Conservation (phyloP, 2,888 invertebrate species). For the Chrysolina oricalcia region DNA sequence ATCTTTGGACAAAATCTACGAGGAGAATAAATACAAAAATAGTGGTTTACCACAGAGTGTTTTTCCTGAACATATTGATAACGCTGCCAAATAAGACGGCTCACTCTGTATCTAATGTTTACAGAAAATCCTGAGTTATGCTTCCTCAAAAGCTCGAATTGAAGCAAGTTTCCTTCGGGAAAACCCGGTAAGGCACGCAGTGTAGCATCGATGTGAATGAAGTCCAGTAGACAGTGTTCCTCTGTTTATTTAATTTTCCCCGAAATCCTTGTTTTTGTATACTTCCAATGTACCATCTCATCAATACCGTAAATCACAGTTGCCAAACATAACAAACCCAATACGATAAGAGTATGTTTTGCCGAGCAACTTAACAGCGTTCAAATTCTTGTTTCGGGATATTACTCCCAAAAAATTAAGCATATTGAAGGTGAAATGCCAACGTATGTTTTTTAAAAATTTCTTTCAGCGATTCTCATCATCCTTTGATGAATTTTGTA, state of each 20-base stretch:
- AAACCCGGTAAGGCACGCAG: neutral
- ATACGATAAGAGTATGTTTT: slow-evolving; percentile 15
- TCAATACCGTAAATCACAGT: slow-evolving; percentile 22
- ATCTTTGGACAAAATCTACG: too few relatives aligned
- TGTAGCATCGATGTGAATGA: slow-evolving; percentile 14
- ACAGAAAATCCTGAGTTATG: too few relatives aligned
- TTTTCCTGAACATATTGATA: too few relatives aligned
- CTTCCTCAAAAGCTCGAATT: too few relatives aligned
- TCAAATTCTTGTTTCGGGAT: neutral
- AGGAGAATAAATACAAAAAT: too few relatives aligned
- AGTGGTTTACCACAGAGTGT: too few relatives aligned
- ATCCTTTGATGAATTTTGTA: too few relatives aligned
- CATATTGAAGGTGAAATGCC: neutral
- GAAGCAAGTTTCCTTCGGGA: neutral
- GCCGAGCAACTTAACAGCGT: neutral
- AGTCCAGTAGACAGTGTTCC: slow-evolving; percentile 16
- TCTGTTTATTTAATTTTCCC: slow-evolving; percentile 5
- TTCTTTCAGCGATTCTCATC: too few relatives aligned
- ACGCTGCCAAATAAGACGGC: too few relatives aligned
- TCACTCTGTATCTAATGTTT: too few relatives aligned
- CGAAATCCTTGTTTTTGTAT: slow-evolving; percentile 15
- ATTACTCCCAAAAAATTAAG: neutral
- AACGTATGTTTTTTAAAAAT: too few relatives aligned
- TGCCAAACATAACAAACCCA: slow-evolving; percentile 21
- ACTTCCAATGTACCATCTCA: slow-evolving; percentile 9